These are phyloP conservation scores for Trissolcus basalis DNA, from an alignment of 1,140 invertebrate species.

Conservation along the genomic window DNA sequence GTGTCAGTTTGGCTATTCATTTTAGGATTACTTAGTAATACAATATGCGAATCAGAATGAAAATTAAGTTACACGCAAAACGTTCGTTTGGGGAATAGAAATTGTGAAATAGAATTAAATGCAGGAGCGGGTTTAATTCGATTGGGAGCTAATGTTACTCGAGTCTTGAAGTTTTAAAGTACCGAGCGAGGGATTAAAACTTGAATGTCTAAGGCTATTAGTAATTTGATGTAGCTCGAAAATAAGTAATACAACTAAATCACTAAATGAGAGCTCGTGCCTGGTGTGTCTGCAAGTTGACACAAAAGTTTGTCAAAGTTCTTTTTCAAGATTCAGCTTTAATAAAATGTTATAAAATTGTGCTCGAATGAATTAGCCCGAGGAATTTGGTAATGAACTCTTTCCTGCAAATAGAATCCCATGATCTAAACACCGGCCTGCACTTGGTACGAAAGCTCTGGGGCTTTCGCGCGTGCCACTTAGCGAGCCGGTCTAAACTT, in stretches of 20 bases:
- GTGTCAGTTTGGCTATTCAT: background rate
- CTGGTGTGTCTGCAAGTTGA: no score
- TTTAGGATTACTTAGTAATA: background rate
- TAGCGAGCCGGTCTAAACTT: conserved; percentile 20
- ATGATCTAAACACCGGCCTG: background rate
- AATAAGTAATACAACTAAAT: background rate
- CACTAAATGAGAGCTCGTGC: no score
- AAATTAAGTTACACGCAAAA: no score
- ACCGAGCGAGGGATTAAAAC: background rate
- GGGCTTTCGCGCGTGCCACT: conserved; percentile 1
- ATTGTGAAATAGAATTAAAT: background rate
- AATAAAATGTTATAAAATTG: background rate
- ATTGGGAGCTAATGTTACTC: background rate
- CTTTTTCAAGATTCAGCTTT: background rate
- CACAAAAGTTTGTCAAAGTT: no score
- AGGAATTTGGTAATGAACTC: conserved; percentile 1
- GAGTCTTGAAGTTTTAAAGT: background rate
- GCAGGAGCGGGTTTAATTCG: background rate
- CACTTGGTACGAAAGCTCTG: background rate
- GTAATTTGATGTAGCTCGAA: background rate
- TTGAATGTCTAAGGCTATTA: background rate
- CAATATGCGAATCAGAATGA: no score
- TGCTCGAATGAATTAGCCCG: background rate
- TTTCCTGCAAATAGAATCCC: background rate
- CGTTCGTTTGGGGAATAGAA: background rate